These are phyloP conservation scores for Zeuzera pyrina DNA, from an alignment of 2,888 invertebrate species.

Conservation along the genomic window DNA sequence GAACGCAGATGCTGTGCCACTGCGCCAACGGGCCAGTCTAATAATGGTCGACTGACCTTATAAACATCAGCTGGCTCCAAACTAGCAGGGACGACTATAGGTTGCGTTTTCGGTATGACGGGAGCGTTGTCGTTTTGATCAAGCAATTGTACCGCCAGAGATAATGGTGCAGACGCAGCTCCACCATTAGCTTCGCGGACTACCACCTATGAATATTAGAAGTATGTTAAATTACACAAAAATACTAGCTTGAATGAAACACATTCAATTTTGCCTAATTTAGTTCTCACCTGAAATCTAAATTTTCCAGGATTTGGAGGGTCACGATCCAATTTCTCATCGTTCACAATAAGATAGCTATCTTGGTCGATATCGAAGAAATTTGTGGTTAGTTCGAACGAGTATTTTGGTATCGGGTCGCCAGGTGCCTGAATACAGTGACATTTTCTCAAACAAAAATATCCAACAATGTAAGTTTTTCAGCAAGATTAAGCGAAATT, in stretches of 20 bases:
- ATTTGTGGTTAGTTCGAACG: slow-evolving; percentile 87
- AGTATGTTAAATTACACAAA: no score
- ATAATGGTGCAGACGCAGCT: slow-evolving; percentile 88
- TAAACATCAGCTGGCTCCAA: slow-evolving; percentile 79
- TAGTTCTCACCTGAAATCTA: slow-evolving; percentile 83
- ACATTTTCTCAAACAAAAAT: no score
- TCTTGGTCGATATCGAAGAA: slow-evolving; percentile 85
- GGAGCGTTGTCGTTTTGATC: slow-evolving; percentile 94
- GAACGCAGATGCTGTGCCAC: no score
- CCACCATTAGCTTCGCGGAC: slow-evolving; percentile 84
- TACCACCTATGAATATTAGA: slow-evolving; percentile 80
- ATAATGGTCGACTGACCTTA: slow-evolving; percentile 76
- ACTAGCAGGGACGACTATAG: slow-evolving; percentile 86
- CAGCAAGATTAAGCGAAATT: no score
- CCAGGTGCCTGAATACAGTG: slow-evolving; percentile 84
- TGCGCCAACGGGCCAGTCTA: no score
- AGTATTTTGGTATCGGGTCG: slow-evolving; percentile 85
- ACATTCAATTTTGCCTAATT: no score
- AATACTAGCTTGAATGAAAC: no score
- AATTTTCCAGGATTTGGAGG: slow-evolving; percentile 88
- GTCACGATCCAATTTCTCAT: slow-evolving; percentile 89
- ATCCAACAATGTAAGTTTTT: no score
- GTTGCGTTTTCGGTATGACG: slow-evolving; percentile 83
- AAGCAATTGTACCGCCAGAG: slow-evolving; percentile 81
- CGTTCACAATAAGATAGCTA: slow-evolving; percentile 83